Conservation (phyloP, 2,797 vertebrate species). For the Trichosurus vulpecula region DNA sequence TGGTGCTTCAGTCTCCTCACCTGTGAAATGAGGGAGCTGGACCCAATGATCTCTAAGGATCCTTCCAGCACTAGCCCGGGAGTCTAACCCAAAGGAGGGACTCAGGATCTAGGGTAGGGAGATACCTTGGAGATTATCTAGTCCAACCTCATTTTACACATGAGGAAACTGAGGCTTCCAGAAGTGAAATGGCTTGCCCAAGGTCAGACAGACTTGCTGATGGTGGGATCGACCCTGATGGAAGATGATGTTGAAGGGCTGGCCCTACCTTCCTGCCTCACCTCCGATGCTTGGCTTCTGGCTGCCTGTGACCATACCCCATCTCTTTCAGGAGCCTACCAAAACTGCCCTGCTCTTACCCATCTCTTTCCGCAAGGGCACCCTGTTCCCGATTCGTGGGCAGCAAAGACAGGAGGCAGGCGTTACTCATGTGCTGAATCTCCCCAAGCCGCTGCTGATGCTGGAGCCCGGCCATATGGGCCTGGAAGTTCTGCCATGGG, state of each 20-base stretch:
- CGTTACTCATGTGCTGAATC: constrained; percentile 95
- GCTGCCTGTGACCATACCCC: not conserved
- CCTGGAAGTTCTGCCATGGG: constrained; percentile 91
- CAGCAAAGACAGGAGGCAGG: constrained; percentile 93
- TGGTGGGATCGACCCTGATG: not conserved
- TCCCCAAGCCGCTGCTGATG: constrained; percentile 96
- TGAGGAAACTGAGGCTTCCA: constrained; percentile 8
- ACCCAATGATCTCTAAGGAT: not conserved
- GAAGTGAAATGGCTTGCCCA: not conserved
- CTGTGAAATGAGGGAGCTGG: not conserved
- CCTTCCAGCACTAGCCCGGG: not conserved
- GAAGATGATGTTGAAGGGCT: not conserved
- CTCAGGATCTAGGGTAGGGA: not conserved
- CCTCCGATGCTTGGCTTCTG: not conserved
- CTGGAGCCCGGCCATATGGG: constrained; percentile 93
- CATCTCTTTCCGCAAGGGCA: constrained; percentile 84
- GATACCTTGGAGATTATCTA: not conserved
- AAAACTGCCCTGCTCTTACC: constrained; percentile 82
- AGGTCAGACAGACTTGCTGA: not conserved
- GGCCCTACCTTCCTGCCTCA: not conserved
- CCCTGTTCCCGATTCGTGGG: constrained; percentile 92
- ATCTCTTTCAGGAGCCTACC: not conserved
- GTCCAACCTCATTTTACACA: constrained; percentile 25
- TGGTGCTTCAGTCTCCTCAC: not conserved
- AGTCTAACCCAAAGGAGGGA: not conserved